These are phyloP conservation scores for Saimiri boliviensis DNA, from an alignment of 2,113 vertebrate species.

Conservation along the genomic window DNA sequence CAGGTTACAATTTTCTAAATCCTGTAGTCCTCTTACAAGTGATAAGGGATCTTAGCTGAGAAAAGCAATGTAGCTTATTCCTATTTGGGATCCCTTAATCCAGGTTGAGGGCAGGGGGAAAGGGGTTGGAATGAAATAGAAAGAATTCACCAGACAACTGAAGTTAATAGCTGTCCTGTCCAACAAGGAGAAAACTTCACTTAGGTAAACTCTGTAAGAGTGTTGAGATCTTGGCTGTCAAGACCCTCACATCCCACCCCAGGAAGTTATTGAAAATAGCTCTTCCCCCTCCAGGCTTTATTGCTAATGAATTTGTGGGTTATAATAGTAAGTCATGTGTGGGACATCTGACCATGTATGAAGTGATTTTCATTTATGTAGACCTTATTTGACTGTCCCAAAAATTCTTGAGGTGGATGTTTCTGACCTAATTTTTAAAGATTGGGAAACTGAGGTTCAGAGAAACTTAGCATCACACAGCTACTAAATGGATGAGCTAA, in stretches of 20 bases:
- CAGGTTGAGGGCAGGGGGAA: background rate
- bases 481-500: background rate
- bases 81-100: conserved; percentile 11
- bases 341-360: background rate
- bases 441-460: background rate
- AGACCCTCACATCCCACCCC: background rate
- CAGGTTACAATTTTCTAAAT: conserved; percentile 77
- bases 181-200: conserved; percentile 32
- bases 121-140: background rate
- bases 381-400: background rate
- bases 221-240: conserved; percentile 31
- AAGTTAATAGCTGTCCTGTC: conserved; percentile 38
- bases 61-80: background rate
- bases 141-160: conserved; percentile 34
- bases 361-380: background rate
- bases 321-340: background rate
- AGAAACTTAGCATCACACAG: background rate
- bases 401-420: background rate
- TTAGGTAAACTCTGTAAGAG: conserved; percentile 5
- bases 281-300: background rate
- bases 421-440: background rate
- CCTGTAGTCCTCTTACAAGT: conserved; percentile 48
- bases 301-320: background rate
- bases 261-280: conserved; percentile 38
- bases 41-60: conserved; percentile 62